Percentiles rank a stretch among this genome's conserved stretches.
Conservation (phyloP, 2,113 vertebrate species). For the Oncorhynchus tshawytscha region DNA sequence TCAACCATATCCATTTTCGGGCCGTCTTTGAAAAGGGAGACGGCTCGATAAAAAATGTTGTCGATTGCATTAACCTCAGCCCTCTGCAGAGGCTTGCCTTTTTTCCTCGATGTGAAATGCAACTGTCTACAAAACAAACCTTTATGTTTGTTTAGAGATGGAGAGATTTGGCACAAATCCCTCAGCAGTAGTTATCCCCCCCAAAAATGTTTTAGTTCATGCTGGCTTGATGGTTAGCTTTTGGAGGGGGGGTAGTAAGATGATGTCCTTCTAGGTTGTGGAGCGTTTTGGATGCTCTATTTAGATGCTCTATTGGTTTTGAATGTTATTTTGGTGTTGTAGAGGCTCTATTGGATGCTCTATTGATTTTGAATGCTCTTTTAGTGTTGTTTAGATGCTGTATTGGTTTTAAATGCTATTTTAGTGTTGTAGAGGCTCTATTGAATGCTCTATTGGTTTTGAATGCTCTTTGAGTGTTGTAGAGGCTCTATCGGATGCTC, state of each 20-base stretch:
- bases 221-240: neutral
- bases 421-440: too few relatives aligned
- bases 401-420: too few relatives aligned
- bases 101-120: slow-evolving; percentile 53
- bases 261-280: neutral
- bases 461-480: too few relatives aligned
- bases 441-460: too few relatives aligned
- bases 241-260: neutral
- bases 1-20: slow-evolving; percentile 65
- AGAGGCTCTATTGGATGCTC: too few relatives aligned
- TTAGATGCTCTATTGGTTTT: too few relatives aligned
- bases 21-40: slow-evolving; percentile 69
- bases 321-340: too few relatives aligned
- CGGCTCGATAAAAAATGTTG: slow-evolving; percentile 61
- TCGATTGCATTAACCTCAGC: slow-evolving; percentile 44
- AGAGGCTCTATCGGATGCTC: too few relatives aligned
- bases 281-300: too few relatives aligned
- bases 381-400: too few relatives aligned
- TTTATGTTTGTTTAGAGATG: slow-evolving; percentile 74
- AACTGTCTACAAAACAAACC: slow-evolving; percentile 67
- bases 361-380: too few relatives aligned
- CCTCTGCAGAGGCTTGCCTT: slow-evolving; percentile 71
- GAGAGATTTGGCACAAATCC: slow-evolving; percentile 73
- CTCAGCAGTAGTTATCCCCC: slow-evolving; percentile 14
- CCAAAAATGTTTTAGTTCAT: too few relatives aligned